Evolutionary conservation across 1,140 invertebrate species (phyloP).

Genomic region (Lucilia sericata): DNA sequence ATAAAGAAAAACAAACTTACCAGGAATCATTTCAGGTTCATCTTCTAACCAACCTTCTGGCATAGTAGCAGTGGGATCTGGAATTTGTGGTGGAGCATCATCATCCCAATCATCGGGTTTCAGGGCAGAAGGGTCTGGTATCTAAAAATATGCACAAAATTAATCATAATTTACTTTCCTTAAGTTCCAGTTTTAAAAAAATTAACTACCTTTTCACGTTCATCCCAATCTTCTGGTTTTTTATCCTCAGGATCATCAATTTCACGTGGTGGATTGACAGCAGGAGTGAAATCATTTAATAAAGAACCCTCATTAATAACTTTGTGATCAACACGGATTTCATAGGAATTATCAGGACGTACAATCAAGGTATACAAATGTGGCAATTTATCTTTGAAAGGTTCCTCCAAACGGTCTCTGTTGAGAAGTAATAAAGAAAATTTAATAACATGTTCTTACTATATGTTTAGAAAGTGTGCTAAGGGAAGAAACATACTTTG

Average conservation of each 20-base stretch:
- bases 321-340: slow-evolving; percentile 79
- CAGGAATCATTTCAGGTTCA: slow-evolving; percentile 87
- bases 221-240: slow-evolving; percentile 96
- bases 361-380: slow-evolving; percentile 94
- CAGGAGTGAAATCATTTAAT: slow-evolving; percentile 89
- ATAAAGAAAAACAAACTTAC: slow-evolving; percentile 50
- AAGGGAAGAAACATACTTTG: slow-evolving; percentile 70
- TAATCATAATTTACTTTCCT: not conserved
- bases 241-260: slow-evolving; percentile 94
- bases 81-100: slow-evolving; percentile 88
- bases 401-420: slow-evolving; percentile 83
- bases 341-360: slow-evolving; percentile 88
- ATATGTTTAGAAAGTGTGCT: not conserved
- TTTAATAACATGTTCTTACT: not conserved
- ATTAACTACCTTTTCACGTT: slow-evolving; percentile 82
- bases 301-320: slow-evolving; percentile 87
- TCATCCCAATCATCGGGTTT: slow-evolving; percentile 98
- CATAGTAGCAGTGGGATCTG: slow-evolving; percentile 88
- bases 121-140: slow-evolving; percentile 85
- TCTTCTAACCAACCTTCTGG: slow-evolving; percentile 96
- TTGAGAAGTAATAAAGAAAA: slow-evolving; percentile 34
- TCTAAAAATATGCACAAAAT: slow-evolving; percentile 66
- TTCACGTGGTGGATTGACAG: slow-evolving; percentile 95
- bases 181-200: no score
- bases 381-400: slow-evolving; percentile 94